Evolutionary conservation across 2,797 vertebrate species (phyloP), one percentile per base, ranked within the genome.

Genomic region (Aselliscus stoliczkanus): DNA sequence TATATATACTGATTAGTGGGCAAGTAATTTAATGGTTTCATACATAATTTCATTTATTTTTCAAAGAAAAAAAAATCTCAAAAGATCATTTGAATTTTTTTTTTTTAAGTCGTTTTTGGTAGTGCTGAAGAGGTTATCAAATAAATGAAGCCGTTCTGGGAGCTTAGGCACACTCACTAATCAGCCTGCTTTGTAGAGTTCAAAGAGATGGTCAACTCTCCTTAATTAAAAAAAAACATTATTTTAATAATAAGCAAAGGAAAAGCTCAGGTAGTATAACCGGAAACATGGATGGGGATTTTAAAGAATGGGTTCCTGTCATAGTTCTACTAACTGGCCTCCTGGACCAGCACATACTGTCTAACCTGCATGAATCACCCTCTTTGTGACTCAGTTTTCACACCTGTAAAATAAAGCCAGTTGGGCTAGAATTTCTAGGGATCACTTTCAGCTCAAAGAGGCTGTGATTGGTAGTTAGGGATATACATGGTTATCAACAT

Each of bases 11-110:
- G 21, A 92, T 34, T 56, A 83, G 75, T 2, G 64, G 84, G 44
- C 23, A 92, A 95, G 31, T 34, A 23, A 77, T 31, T 62, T 86
- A 13, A 69, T 82, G 23, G 17, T 25, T 90, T 93, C 31, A 31
- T 79, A 86, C 60, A 84, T 93, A 47, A 60, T 69, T 85, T 88
- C 21, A 62, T 67, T 95, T 94, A 81, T 21, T 94, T 95, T 89
- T 58, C 37, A 52, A 94, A 73, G n/a, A 44, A 84, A 87, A 44
- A 84, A 87, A 95, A 65, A 5, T 80, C 60, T 93, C 18, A 54
- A 84, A 82, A 88, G 17, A 58, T 56, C 3, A 58, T 77, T 92
- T 39, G 50, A 13, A 15, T 25, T 37, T 81, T 47, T 21, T 62
- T 83, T 39, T 56, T 64, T 62, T 17, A 0, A 34, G 15, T 86